A percentile compares a stretch with the other conserved stretches of the same genome.
Conservation (phyloP, 1,140 invertebrate genomes). For the Achroia grisella region DNA sequence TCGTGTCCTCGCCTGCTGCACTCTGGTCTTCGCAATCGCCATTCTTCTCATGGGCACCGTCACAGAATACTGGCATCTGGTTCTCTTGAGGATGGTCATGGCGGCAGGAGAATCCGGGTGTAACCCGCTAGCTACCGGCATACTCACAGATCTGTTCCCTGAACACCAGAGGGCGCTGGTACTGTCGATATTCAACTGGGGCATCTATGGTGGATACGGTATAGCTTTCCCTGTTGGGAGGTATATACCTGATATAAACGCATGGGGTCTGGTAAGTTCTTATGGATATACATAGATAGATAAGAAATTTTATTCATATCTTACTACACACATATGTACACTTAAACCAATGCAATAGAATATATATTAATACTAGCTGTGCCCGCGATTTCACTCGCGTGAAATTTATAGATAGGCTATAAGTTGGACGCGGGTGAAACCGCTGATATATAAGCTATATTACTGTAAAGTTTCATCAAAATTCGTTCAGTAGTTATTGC, state of each 20-base stretch:
- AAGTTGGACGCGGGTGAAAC: too few species aligned
- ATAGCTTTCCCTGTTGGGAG: slow-evolving; percentile 93
- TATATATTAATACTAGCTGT: too few species aligned
- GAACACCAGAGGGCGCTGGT: slow-evolving; percentile 89
- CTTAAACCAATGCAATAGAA: too few species aligned
- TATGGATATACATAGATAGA: too few species aligned
- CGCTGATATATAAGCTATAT: too few species aligned
- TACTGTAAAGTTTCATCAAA: too few species aligned
- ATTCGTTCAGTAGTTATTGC: too few species aligned
- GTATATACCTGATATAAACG: slow-evolving; percentile 86
- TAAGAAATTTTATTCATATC: too few species aligned
- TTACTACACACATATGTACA: too few species aligned
- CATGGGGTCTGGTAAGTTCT: slow-evolving; percentile 80
- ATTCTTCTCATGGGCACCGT: slow-evolving; percentile 89
- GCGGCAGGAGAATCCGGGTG: slow-evolving; percentile 92
- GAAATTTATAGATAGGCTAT: too few species aligned
- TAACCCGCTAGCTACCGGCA: slow-evolving; percentile 90
- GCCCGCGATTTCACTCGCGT: too few species aligned
- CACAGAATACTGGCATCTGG: slow-evolving; percentile 92
- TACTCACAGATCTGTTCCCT: slow-evolving; percentile 89
- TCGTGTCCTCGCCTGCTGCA: slow-evolving; percentile 82
- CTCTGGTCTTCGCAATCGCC: slow-evolving; percentile 86
- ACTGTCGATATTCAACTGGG: slow-evolving; percentile 96
- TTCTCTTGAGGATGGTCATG: slow-evolving; percentile 86
- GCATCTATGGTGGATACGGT: slow-evolving; percentile 95